These are phyloP conservation scores for Melanostoma scalare DNA, from an alignment of 2,888 invertebrate genomes.

Conservation along the genomic window DNA sequence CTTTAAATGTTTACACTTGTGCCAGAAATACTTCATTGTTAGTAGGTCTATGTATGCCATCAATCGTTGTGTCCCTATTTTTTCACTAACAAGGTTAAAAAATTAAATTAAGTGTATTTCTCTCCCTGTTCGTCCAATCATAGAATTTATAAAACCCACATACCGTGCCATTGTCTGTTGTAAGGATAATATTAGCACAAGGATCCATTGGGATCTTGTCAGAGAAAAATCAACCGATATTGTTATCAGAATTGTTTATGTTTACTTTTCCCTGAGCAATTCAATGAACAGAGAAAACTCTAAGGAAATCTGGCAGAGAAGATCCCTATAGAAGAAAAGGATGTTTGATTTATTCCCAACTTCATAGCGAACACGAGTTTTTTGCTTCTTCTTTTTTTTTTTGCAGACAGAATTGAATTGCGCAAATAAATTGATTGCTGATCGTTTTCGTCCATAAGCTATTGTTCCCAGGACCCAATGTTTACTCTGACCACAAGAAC, in stretches of 20 bases:
- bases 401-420: slow-evolving; percentile 55
- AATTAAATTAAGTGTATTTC: slow-evolving; percentile 64
- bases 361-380: background rate
- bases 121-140: slow-evolving; percentile 23
- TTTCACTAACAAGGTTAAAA: slow-evolving; percentile 69
- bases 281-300: slow-evolving; percentile 42
- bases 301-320: slow-evolving; percentile 42
- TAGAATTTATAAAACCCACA: slow-evolving; percentile 50
- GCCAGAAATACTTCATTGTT: slow-evolving; percentile 51
- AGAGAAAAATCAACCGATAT: slow-evolving; percentile 67
- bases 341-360: slow-evolving; percentile 47
- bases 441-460: slow-evolving; percentile 65
- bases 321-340: slow-evolving; percentile 34
- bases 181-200: slow-evolving; percentile 70
- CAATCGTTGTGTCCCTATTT: slow-evolving; percentile 31
- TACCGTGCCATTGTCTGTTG: slow-evolving; percentile 61
- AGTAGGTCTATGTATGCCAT: slow-evolving; percentile 1
- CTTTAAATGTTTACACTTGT: slow-evolving; percentile 70
- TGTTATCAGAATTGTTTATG: slow-evolving; percentile 68
- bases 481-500: slow-evolving; percentile 71
- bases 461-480: slow-evolving; percentile 57
- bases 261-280: slow-evolving; percentile 61
- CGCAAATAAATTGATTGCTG: slow-evolving; percentile 72
- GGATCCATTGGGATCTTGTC: slow-evolving; percentile 62
- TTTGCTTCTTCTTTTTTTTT: slow-evolving; percentile 15